Percentiles rank a stretch among this genome's conserved stretches.
phyloP scores from a whole-genome alignment of 2,797 vertebrate genomes.

The Smutsia gigantea region DNA sequence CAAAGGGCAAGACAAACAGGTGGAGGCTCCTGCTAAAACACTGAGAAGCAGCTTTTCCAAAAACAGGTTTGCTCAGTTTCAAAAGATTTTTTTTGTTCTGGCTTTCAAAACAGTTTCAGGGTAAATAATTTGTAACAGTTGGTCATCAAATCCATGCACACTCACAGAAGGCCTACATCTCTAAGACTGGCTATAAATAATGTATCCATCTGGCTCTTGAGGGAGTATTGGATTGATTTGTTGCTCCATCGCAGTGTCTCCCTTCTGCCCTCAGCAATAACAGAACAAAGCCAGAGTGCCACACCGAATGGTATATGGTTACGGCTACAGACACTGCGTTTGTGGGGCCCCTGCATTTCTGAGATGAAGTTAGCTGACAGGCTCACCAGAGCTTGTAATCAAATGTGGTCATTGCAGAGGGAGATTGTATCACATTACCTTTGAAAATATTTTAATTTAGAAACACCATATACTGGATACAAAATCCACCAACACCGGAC shows the following conservation, averaged over 20 bases:
- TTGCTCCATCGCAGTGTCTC: conserved; percentile 53
- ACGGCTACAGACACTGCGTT: conserved; percentile 55
- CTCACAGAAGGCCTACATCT: background rate
- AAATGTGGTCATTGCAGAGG: conserved; percentile 28
- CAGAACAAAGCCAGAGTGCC: conserved; percentile 27
- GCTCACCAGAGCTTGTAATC: conserved; percentile 44
- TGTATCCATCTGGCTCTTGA: background rate
- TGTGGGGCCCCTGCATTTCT: background rate
- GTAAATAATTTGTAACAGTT: conserved; percentile 44
- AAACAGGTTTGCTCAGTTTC: background rate
- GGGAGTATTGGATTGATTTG: conserved; percentile 17
- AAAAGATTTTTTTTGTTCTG: background rate
- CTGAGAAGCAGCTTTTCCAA: background rate
- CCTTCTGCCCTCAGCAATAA: conserved; percentile 64
- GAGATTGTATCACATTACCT: conserved; percentile 40
- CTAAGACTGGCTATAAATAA: conserved; percentile 58
- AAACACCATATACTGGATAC: conserved; percentile 30
- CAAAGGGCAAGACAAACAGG: background rate
- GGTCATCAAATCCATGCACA: background rate
- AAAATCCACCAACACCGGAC: conserved; percentile 45
- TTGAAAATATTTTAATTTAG: conserved; percentile 59
- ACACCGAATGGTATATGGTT: conserved; percentile 67
- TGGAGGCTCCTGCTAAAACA: background rate
- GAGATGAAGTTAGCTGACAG: conserved; percentile 57
- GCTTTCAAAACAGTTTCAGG: conserved; percentile 50